Conservation (phyloP, 2,888 invertebrate species). For the Dorcus parallelipipedus region DNA sequence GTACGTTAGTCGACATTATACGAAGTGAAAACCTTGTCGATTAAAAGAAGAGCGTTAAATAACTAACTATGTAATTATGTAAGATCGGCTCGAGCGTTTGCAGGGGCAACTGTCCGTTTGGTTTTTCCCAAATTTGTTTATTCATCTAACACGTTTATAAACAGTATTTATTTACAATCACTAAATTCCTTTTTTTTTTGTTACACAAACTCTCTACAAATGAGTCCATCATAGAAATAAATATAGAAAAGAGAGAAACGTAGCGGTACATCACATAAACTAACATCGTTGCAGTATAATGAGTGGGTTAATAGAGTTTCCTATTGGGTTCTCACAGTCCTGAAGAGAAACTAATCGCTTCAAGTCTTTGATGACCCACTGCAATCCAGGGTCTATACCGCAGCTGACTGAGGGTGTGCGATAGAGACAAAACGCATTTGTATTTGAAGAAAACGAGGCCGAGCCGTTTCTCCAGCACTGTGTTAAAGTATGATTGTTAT, state of each 20-base stretch:
- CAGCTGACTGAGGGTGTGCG: no score
- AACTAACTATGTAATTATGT: not conserved
- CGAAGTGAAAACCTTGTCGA: no score
- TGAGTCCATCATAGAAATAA: constrained; percentile 11
- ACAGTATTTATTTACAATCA: constrained; percentile 19
- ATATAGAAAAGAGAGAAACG: constrained; percentile 14
- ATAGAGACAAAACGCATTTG: no score
- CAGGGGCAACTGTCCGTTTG: constrained; percentile 28
- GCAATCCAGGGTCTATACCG: no score
- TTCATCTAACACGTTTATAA: constrained; percentile 22
- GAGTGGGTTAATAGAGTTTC: constrained; percentile 1
- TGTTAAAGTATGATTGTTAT: no score
- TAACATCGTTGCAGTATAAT: constrained; percentile 1
- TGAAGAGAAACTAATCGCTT: no score
- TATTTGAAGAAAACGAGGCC: no score
- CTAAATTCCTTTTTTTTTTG: constrained; percentile 7
- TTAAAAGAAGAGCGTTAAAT: no score
- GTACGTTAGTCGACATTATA: constrained; percentile 12
- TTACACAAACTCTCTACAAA: constrained; percentile 12
- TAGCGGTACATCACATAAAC: not conserved
- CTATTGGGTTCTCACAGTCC: no score
- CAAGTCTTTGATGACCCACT: no score
- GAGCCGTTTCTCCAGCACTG: no score
- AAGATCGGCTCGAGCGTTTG: constrained; percentile 33
- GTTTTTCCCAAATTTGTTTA: constrained; percentile 19